A percentile compares a stretch with the other conserved stretches of the same genome.
Evolutionary conservation across 92 coral and sea anemone species (phyloP).

Genomic region (Porites lobata): DNA sequence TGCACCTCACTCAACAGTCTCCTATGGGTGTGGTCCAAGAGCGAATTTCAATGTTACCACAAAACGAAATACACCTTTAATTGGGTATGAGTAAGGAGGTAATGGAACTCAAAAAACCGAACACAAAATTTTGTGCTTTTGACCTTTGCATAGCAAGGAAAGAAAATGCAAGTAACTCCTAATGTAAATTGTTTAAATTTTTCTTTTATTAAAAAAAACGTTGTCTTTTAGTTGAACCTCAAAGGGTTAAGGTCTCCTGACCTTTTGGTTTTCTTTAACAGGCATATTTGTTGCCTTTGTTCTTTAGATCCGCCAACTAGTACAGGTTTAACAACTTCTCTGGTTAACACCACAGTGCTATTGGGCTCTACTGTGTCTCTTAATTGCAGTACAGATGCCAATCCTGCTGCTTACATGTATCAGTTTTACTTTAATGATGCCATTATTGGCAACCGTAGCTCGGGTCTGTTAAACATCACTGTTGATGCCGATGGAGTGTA

Average conservation of each 20-base stretch:
- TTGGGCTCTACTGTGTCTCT: constrained; percentile 14
- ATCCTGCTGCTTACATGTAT: constrained; percentile 58
- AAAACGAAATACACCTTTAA: too few species aligned
- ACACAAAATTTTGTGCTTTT: too few species aligned
- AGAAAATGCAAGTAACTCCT: too few species aligned
- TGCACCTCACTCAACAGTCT: too few species aligned
- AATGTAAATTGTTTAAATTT: too few species aligned
- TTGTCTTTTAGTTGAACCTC: too few species aligned
- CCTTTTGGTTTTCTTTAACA: background rate
- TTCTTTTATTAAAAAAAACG: too few species aligned
- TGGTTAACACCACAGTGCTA: constrained; percentile 18
- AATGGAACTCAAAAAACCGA: too few species aligned
- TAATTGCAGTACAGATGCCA: constrained; percentile 57
- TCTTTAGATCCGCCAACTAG: constrained; percentile 27
- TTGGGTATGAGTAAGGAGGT: too few species aligned
- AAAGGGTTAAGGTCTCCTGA: background rate
- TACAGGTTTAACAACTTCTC: background rate
- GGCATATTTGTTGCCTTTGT: background rate
- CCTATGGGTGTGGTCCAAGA: too few species aligned
- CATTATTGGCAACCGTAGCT: constrained; percentile 24
- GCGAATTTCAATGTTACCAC: too few species aligned
- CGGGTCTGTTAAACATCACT: constrained; percentile 19
- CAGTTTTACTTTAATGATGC: constrained; percentile 45
- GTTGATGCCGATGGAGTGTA: constrained; percentile 43
- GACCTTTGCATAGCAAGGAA: too few species aligned